Evolutionary conservation across 2,797 vertebrate genomes (phyloP), one percentile per base, ranked within the genome.

Genomic region (Anas bernieri): DNA sequence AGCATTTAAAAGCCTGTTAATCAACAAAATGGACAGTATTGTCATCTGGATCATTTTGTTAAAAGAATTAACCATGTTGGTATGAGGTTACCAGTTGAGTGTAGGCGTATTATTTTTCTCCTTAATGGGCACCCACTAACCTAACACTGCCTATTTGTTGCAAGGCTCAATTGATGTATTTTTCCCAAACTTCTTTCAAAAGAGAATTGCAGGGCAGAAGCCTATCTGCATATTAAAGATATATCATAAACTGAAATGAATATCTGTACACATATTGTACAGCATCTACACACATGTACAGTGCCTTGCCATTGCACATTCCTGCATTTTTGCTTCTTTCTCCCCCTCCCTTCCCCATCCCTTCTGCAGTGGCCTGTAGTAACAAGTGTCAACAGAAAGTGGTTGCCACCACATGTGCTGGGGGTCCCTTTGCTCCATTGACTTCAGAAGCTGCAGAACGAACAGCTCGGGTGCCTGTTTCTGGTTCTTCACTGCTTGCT

Each of bases 121-220:
- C 3, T 0, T 50, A 39, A 41, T 1, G 11, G 35, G n/a, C 33
- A 64, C 12, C 11, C 3, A 4, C 41, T 58, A 31, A 62, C 55
- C 43, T 48, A 64, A 64, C 17, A 23, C 41, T 13, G 20, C 17
- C 12, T 9, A 22, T 25, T 46, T 62, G 28, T 18, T 35, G 17
- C n/a, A 70, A 70, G 12, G 23, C 28, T 4, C 30, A 48, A 45
- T 45, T 0, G 0, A 33, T 0, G 0, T 22, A 12, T 18, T 78
- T 46, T 14, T 17, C 25, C 5, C 1, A 83, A 64, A 41, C 4
- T 26, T 54, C 78, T 33, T 8, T 3, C 11, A 45, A 67, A 62
- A 25, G 6, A 4, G 61, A 48, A 26, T 50, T 2, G 1, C 11
- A 43, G 6, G 7, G 17, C 33, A 75, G 23, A 5, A 70, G 13